A percentile compares a stretch with the other conserved stretches of the same genome.
Conservation (phyloP, 1,140 invertebrate genomes). For the Leptopilina boulardi region DNA sequence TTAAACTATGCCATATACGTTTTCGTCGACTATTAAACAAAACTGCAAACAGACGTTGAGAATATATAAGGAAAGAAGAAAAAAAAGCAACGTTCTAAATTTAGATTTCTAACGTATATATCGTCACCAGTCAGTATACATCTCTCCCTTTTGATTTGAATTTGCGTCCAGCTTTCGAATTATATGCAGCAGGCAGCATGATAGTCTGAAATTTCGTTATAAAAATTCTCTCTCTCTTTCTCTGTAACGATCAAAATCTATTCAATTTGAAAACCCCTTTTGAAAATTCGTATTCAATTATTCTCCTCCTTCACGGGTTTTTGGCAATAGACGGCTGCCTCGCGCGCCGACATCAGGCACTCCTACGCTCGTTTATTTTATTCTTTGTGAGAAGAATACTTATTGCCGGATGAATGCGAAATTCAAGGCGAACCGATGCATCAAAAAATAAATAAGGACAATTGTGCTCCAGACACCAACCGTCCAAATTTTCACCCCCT, state of each 20-base stretch:
- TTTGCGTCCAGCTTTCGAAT: not conserved
- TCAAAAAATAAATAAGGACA: slow-evolving; percentile 17
- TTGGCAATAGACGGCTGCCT: slow-evolving; percentile 19
- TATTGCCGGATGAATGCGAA: slow-evolving; percentile 21
- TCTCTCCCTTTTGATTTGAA: not conserved
- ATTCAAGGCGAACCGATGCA: slow-evolving; percentile 18
- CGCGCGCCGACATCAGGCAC: not conserved
- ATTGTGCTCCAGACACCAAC: not conserved
- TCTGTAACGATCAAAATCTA: not conserved
- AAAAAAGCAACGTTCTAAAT: slow-evolving; percentile 20
- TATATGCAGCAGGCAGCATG: not conserved
- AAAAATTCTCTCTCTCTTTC: too few species aligned
- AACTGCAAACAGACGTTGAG: not conserved
- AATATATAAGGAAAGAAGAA: not conserved
- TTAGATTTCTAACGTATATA: too few species aligned
- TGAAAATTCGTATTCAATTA: not conserved
- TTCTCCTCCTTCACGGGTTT: slow-evolving; percentile 26
- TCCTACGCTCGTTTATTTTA: slow-evolving; percentile 11
- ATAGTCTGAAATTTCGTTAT: slow-evolving; percentile 9
- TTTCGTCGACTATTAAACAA: not conserved
- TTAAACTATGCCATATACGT: too few species aligned
- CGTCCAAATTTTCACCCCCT: not conserved
- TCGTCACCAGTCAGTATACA: too few species aligned
- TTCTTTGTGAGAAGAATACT: slow-evolving; percentile 32
- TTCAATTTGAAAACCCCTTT: slow-evolving; percentile 3